A percentile compares a stretch with the other conserved stretches of the same genome.
These are phyloP conservation scores for Elachura formosa DNA, from an alignment of 2,113 vertebrate genomes.

Conservation along the genomic window DNA sequence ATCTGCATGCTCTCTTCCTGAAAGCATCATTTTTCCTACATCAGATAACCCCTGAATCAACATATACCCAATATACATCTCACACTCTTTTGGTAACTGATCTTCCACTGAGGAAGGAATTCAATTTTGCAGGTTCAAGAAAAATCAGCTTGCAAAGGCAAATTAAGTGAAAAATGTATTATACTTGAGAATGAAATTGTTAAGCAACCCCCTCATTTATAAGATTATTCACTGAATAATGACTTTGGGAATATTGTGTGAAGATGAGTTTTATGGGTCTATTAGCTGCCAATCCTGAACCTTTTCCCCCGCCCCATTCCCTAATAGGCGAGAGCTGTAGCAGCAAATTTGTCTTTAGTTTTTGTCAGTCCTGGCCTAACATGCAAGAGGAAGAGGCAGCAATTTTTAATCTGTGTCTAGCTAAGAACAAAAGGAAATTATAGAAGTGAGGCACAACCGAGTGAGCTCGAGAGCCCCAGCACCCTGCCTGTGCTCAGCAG, in stretches of 20 bases:
- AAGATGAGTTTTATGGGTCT: background rate
- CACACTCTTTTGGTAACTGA: background rate
- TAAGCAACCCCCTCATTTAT: constrained; percentile 3
- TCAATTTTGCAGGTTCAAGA: background rate
- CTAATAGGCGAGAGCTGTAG: background rate
- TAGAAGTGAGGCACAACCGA: background rate
- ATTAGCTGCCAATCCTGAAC: background rate
- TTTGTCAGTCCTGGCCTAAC: background rate
- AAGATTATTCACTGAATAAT: constrained; percentile 6
- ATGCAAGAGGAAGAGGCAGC: background rate
- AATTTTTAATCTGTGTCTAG: background rate
- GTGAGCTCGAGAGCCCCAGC: background rate
- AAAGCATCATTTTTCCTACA: background rate
- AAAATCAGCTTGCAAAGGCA: background rate
- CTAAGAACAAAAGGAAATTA: background rate
- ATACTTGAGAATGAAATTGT: background rate
- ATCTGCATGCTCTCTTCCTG: background rate
- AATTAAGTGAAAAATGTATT: background rate
- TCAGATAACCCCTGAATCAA: background rate
- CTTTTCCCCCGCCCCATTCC: background rate
- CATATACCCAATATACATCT: background rate
- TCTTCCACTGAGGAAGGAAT: background rate
- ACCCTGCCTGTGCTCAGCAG: background rate
- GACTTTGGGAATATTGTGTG: background rate
- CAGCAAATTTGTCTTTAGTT: background rate